phyloP scores from a whole-genome alignment of 2,113 vertebrate species.

The Rallus limicola region DNA sequence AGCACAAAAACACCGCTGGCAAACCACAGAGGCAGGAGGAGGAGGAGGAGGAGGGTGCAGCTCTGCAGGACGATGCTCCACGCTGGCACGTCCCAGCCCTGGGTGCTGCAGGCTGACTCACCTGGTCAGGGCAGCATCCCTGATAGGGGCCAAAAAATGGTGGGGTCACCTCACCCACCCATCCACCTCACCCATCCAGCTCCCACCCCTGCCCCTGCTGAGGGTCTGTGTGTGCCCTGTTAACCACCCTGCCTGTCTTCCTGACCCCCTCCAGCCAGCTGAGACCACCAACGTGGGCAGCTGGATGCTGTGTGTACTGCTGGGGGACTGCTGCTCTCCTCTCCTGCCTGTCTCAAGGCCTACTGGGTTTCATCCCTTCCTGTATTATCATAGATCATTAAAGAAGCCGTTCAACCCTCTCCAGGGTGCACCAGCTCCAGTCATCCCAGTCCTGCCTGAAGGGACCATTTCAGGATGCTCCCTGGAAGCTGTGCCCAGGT shows the following conservation, averaged over 20 bases:
- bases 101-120: background rate
- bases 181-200: too few relatives aligned
- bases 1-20: background rate
- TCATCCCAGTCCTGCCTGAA: background rate
- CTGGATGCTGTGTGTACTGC: background rate
- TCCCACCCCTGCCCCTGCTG: background rate
- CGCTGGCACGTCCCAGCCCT: background rate
- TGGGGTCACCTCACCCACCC: background rate
- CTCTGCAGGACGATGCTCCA: background rate
- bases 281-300: rapidly evolving
- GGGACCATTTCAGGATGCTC: background rate
- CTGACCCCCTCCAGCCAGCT: background rate
- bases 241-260: background rate
- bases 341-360: background rate
- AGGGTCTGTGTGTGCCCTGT: rapidly evolving
- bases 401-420: background rate
- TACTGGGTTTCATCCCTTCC: background rate
- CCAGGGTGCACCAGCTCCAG: background rate
- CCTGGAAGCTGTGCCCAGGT: background rate
- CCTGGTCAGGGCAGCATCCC: background rate
- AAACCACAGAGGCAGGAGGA: background rate
- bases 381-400: background rate
- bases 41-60: background rate
- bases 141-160: background rate
- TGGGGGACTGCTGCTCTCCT: background rate